These are phyloP conservation scores for Harpegnathos saltator DNA, from an alignment of 1,140 invertebrate species.

Conservation along the genomic window DNA sequence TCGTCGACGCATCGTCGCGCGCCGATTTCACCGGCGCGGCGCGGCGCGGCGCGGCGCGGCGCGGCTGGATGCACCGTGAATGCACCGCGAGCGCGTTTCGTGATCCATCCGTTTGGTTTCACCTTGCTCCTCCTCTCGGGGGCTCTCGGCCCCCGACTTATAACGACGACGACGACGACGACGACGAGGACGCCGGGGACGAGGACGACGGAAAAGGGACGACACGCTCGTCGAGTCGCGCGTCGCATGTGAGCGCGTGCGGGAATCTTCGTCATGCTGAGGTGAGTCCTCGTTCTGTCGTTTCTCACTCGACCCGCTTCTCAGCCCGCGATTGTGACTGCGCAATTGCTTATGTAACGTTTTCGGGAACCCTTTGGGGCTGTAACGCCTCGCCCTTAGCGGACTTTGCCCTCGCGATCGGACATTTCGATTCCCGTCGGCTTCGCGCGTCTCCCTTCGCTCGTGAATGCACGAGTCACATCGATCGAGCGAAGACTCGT, in stretches of 20 bases:
- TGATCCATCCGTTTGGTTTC: background rate
- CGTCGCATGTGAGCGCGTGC: conserved; percentile 16
- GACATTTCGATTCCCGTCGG: background rate
- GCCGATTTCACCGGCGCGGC: conserved; percentile 22
- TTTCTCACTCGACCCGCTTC: conserved; percentile 12
- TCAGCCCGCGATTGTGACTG: conserved; percentile 34
- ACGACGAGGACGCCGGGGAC: no score
- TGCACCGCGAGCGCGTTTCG: background rate
- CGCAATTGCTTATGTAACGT: conserved; percentile 58
- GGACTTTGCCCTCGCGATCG: conserved; percentile 2
- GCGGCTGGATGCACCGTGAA: conserved; percentile 38
- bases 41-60: conserved; percentile 14
- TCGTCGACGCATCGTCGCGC: conserved; percentile 8
- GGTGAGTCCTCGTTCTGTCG: conserved; percentile 33
- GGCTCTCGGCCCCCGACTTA: conserved; percentile 4
- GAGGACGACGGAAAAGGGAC: background rate
- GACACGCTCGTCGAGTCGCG: conserved; percentile 11
- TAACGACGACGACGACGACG: conserved; percentile 4
- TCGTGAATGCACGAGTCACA: background rate
- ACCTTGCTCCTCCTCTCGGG: background rate
- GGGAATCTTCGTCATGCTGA: conserved; percentile 38
- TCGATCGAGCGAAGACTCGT: background rate
- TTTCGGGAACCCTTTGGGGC: background rate
- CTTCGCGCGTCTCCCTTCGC: background rate
- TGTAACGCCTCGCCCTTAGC: background rate